phyloP scores from a whole-genome alignment of 2,797 vertebrate species.

The Allobates femoralis region DNA sequence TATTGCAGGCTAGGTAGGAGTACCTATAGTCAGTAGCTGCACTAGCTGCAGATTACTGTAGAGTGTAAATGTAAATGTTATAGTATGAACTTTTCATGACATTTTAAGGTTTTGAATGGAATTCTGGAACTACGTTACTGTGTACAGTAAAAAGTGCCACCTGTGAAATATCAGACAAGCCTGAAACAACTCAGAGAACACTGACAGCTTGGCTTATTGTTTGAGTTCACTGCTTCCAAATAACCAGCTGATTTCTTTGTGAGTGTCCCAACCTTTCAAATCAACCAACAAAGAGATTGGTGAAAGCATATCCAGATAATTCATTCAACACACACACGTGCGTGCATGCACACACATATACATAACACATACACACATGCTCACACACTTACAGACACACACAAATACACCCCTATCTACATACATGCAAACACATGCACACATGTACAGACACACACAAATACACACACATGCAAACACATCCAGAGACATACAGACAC shows the following conservation, averaged over 20 bases:
- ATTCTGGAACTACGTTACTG: not conserved
- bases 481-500: no score
- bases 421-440: no score
- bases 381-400: not conserved
- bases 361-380: not conserved
- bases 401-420: no score
- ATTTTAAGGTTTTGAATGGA: not conserved
- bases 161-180: not conserved
- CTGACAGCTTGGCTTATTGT: not conserved
- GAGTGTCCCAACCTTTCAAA: not conserved
- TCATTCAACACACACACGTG: not conserved
- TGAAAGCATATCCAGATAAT: not conserved
- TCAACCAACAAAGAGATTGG: not conserved
- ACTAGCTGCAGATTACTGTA: no score
- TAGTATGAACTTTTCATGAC: not conserved
- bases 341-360: no score
- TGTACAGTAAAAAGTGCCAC: not conserved
- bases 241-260: not conserved
- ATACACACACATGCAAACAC: no score
- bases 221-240: conserved; percentile 1
- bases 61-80: not conserved
- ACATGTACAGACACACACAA: no score
- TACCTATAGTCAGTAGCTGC: no score
- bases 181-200: conserved; percentile 7
- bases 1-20: no score